Base-by-base conservation (phyloP, 37 sponge, comb jelly and placozoan genomes). In the Ianthella basta region DNA sequence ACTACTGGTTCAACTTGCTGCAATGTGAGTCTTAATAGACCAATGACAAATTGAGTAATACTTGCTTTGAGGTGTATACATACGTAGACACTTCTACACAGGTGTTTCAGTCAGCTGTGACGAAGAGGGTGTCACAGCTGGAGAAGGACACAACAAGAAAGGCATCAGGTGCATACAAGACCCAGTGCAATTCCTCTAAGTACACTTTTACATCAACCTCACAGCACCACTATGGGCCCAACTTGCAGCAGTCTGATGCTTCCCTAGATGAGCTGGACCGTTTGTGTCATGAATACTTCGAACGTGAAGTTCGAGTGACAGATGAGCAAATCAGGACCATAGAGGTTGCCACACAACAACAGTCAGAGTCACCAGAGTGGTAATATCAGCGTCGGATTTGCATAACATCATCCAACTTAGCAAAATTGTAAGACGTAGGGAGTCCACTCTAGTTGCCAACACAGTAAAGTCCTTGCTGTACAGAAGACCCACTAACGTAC, bases 401-500 rank as follows among this genome's bases (percentile, higher is more conserved):
- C 2, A 0, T 66, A 0, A 83, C 83, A 4, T 39, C 83, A 23
- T 64, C 67, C 29, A 64, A 34, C 44, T 36, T 65, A 50, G 83
- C 0, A 25, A 1, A 0, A 50, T 89, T n/a, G 33, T 33, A 33
- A 84, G 79, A 80, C 77, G 83, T 81, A 54, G 54, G 37, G 40
- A 20, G 0, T 80, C 29, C 4, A 89, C 89, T 54, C 69, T 44
- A 27, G 68, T 65, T n/a, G 83, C 68, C 0, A 61, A 79, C 8
- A 2, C 4, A 3, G 56, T 79, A 4, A 54, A 53, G 29, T 40
- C 19, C 10, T 55, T 79, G 3, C 56, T 79, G 3, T 79, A 79
- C 50, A 39, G 19, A 8, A 10, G 2, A 1, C 21, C n/a, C 2
- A 0, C 2, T 3, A 37, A 64, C 27, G 37, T 41, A 36, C 32